These are phyloP conservation scores for Spodoptera exigua DNA, from an alignment of 2,888 invertebrate genomes.

Conservation along the genomic window DNA sequence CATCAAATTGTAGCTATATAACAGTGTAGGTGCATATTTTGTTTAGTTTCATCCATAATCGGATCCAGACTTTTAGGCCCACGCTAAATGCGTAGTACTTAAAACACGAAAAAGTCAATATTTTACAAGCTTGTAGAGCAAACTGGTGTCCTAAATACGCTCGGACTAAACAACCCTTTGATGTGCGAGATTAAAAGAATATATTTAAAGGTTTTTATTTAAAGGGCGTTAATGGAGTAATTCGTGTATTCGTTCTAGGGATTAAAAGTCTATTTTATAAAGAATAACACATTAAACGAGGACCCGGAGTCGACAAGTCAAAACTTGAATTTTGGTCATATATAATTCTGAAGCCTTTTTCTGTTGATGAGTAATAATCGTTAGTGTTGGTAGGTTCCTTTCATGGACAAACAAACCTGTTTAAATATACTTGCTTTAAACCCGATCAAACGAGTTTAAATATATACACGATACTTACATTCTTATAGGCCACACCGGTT, in stretches of 20 bases:
- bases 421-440: slow-evolving; percentile 49
- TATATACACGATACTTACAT: slow-evolving; percentile 37
- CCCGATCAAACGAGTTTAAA: slow-evolving; percentile 51
- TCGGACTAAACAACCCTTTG: slow-evolving; percentile 49
- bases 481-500: slow-evolving; percentile 49
- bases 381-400: slow-evolving; percentile 25
- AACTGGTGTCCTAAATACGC: slow-evolving; percentile 42
- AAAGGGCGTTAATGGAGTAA: slow-evolving; percentile 20
- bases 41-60: slow-evolving; percentile 1
- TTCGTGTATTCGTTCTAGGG: slow-evolving; percentile 6
- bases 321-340: slow-evolving; percentile 3
- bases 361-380: slow-evolving; percentile 38
- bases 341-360: slow-evolving; percentile 18
- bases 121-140: slow-evolving; percentile 18
- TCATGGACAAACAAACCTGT: slow-evolving; percentile 50
- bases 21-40: not conserved
- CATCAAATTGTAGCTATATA: too few species aligned
- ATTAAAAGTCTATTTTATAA: slow-evolving; percentile 7
- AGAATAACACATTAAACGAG: slow-evolving; percentile 11
- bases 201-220: slow-evolving; percentile 35
- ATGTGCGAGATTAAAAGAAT: slow-evolving; percentile 47
- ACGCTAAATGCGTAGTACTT: slow-evolving; percentile 3
- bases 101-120: slow-evolving; percentile 25
- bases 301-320: not conserved
- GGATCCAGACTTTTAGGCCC: slow-evolving; percentile 15